Evolutionary conservation across 2,113 vertebrate genomes (phyloP), one percentile per base, ranked within the genome.

Genomic region (Thomomys bottae): DNA sequence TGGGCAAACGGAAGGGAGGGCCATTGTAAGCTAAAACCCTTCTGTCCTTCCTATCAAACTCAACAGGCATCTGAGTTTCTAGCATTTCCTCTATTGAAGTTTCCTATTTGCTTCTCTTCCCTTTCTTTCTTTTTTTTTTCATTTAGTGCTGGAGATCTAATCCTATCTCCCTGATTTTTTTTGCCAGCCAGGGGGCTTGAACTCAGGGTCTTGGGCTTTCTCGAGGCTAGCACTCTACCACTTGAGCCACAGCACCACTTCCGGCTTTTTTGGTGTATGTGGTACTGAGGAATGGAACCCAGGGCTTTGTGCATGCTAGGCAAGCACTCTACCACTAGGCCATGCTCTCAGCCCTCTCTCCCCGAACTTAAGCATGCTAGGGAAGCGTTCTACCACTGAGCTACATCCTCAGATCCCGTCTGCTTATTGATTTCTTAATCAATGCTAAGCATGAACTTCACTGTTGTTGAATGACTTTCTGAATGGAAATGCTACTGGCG

Each of bases 381-480:
- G 49, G 34, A 78, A 78, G 23, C 57, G 63, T 20, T 38, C 28
- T 59, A 17, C 34, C 26, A 38, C 18, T 57, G 26, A 68, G 34
- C 63, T 66, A 40, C 20, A 87, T 8, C 49, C 49, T 15, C 18
- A 54, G 49, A 15, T 54, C 49, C 34, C 10, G 21, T 8, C 42
- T 42, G 17, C 49, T 81, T 79, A 23, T 61, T 88, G 36, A 87
- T 68, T 84, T 85, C 63, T 73, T 54, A 61, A 63, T 67, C 30
- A n/a, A 14, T 30, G 67, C 6, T 14, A 84, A 59, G 67, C 40
- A 75, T 18, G 28, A 66, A 66, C 40, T 76, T 63, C 5, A 34
- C 14, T 26, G 72, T 87, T 81, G 38, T 38, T 67, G 54, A 89
- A n/a, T 77, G 88, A 82, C 71, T 73, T 91, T 63, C 67, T 67